Evolutionary conservation across 2,888 invertebrate species (phyloP), one percentile per base, ranked within the genome.

Genomic region (Sminthurides aquaticus): DNA sequence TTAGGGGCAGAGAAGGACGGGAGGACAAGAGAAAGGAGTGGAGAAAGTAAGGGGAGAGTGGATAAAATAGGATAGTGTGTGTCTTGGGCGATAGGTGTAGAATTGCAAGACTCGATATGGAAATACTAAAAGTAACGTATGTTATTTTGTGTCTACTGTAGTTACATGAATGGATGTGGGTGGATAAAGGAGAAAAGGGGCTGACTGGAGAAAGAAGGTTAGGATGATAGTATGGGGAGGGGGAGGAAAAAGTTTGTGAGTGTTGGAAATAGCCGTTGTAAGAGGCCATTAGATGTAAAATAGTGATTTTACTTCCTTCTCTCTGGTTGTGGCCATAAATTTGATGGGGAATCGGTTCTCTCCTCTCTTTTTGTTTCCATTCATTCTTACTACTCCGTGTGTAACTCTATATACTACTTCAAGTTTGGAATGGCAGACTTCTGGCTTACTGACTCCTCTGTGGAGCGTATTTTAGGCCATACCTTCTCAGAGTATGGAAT

Each of bases 251-350:
- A 67, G 57, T 49, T 61, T 67, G 60, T 57, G 62, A 64, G 65
- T 65, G 67, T 67, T 64, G 67, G 67, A 67, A 67, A 67, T 67
- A 60, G 57, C 64, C 62, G 60, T 67, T 67, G 64, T 64, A 61
- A 60, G 61, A 61, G 34, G 61, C 67, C 64, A 65, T 67, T 65
- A 65, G 62, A 64, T 67, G 64, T 65, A 61, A 67, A 67, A 67
- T 67, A 67, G 60, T 67, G 67, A 67, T 67, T 67, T 65, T 60
- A 61, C 64, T 67, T 52, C 67, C 64, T 67, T 65, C 59, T 61
- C 29, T 49, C 61, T 49, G 56, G 52, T 61, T 67, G 59, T 62
- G 57, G 60, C 65, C 67, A 62, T 67, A 67, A 67, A 67, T 67
- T 65, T 60, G 58, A 62, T 62, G 61, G 60, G 26, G 43, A 43